These are phyloP conservation scores for Hirtodrosophila duncani DNA, from an alignment of 2,888 invertebrate species.

Conservation along the genomic window DNA sequence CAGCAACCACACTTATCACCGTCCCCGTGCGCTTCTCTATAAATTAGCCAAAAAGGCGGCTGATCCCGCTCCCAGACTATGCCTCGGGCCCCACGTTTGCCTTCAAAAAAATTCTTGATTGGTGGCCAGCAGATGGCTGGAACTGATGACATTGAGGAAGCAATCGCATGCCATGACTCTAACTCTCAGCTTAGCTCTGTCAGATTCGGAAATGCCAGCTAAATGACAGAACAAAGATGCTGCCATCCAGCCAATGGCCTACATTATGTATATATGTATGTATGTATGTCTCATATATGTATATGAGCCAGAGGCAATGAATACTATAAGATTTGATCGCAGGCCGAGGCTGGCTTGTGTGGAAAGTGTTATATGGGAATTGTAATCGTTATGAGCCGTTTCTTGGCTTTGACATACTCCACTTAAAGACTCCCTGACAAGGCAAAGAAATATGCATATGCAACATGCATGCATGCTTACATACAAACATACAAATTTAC, in stretches of 20 bases:
- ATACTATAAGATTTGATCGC: too few species aligned
- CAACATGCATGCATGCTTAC: too few species aligned
- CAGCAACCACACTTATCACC: too few species aligned
- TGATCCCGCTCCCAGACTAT: background rate
- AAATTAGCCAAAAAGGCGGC: slow-evolving; percentile 25
- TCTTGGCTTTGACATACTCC: too few species aligned
- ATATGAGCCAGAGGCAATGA: too few species aligned
- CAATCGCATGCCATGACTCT: background rate
- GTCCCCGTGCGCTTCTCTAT: slow-evolving; percentile 34
- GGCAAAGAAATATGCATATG: too few species aligned
- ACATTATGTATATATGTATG: slow-evolving; percentile 3
- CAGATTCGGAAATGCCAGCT: slow-evolving; percentile 34
- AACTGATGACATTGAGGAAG: slow-evolving; percentile 3
- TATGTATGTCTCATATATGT: background rate
- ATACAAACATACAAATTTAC: too few species aligned
- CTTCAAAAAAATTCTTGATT: slow-evolving; percentile 65
- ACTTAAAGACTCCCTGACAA: too few species aligned
- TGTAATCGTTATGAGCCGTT: slow-evolving; percentile 9
- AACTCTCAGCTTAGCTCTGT: too few species aligned
- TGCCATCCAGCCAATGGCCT: slow-evolving; percentile 26
- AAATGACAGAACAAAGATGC: slow-evolving; percentile 20
- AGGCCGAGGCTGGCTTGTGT: too few species aligned
- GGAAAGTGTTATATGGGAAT: slow-evolving; percentile 51
- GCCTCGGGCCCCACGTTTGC: slow-evolving; percentile 40
- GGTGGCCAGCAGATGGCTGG: slow-evolving; percentile 76